Conservation (phyloP, 2,113 vertebrate genomes). For the Micronycteris hirsuta region DNA sequence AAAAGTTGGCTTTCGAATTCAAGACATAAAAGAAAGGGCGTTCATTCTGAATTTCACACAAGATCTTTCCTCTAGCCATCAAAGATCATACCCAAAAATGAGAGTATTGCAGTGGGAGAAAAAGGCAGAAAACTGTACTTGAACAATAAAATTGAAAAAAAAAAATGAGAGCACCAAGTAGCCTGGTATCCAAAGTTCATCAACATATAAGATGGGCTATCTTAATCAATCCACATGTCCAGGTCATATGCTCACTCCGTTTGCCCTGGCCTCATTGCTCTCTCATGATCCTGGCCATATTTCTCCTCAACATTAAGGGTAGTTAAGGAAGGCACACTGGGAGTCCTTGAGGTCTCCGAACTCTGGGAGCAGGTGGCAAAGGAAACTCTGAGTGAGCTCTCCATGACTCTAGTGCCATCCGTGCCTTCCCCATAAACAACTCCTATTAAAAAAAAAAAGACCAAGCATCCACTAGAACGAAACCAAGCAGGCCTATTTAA, state of each 20-base stretch:
- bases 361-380: constrained; percentile 82
- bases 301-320: constrained; percentile 49
- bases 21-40: constrained; percentile 41
- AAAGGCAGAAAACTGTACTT: no score
- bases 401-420: constrained; percentile 71
- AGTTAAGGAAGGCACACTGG: constrained; percentile 53
- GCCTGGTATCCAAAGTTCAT: constrained; percentile 64
- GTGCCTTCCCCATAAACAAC: constrained; percentile 80
- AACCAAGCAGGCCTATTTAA: constrained; percentile 84
- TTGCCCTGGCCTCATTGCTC: constrained; percentile 22
- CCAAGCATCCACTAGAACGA: constrained; percentile 83
- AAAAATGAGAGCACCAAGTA: constrained; percentile 36
- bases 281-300: constrained; percentile 6
- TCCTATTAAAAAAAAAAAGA: constrained; percentile 85
- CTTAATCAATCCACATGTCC: constrained; percentile 77
- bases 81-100: constrained; percentile 43
- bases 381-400: constrained; percentile 82
- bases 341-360: constrained; percentile 73
- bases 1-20: neutral
- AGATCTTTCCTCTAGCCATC: constrained; percentile 33
- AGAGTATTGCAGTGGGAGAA: neutral
- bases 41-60: constrained; percentile 57
- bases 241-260: constrained; percentile 65
- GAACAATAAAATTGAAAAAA: no score
- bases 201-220: constrained; percentile 54